A percentile compares a stretch with the other conserved stretches of the same genome.
phyloP scores from a whole-genome alignment of 2,113 vertebrate genomes.

The pig (Sus scrofa) region DNA sequence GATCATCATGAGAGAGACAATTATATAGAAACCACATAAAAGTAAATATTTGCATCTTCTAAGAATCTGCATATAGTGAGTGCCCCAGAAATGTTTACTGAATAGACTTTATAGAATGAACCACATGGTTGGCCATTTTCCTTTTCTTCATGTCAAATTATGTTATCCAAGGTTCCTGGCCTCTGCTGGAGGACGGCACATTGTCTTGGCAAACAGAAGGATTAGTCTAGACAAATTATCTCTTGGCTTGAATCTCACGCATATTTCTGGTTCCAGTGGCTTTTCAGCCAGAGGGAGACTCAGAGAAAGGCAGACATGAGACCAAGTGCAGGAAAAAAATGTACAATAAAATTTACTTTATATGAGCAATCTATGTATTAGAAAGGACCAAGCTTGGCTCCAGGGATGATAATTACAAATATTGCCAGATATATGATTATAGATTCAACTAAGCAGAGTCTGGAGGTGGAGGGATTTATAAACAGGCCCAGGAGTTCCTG shows the following conservation, averaged over 20 bases:
- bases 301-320: slow-evolving; percentile 17
- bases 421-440: neutral
- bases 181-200: neutral
- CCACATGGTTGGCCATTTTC: neutral
- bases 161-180: neutral
- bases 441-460: neutral
- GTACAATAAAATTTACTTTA: slow-evolving; percentile 39
- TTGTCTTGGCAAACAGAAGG: neutral
- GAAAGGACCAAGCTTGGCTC: neutral
- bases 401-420: slow-evolving; percentile 48
- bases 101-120: slow-evolving; percentile 6
- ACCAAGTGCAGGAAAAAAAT: neutral
- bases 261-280: neutral
- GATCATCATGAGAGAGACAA: neutral
- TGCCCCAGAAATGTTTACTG: neutral
- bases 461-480: slow-evolving; percentile 11
- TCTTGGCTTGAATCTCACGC: slow-evolving; percentile 10
- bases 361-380: slow-evolving; percentile 65
- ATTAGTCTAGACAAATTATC: neutral
- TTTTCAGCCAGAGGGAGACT: neutral
- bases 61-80: neutral
- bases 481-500: neutral
- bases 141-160: neutral
- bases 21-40: neutral
- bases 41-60: neutral